phyloP scores from a whole-genome alignment of 2,888 invertebrate genomes.

The Molanna angustata region DNA sequence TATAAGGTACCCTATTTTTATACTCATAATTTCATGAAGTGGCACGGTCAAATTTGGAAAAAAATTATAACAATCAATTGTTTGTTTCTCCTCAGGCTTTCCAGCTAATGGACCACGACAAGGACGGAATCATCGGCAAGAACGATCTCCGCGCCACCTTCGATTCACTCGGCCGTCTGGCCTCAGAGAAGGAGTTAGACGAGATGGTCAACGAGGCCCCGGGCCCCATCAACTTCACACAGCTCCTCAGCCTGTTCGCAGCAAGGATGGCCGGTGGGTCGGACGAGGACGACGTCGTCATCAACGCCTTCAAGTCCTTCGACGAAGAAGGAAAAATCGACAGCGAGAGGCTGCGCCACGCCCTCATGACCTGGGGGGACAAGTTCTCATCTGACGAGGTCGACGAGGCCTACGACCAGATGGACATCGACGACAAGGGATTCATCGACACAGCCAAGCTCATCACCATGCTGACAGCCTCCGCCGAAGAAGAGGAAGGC shows the following conservation, averaged over 20 bases:
- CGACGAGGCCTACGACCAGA: slow-evolving; percentile 90
- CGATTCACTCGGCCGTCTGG: slow-evolving; percentile 88
- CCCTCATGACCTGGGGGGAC: slow-evolving; percentile 91
- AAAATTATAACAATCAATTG: neutral
- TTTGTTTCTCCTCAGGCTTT: slow-evolving; percentile 71
- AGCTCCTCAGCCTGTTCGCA: slow-evolving; percentile 88
- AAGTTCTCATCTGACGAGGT: slow-evolving; percentile 87
- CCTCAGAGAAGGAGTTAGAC: slow-evolving; percentile 87
- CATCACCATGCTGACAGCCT: slow-evolving; percentile 85
- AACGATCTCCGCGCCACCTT: slow-evolving; percentile 88
- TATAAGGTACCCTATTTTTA: too few relatives aligned
- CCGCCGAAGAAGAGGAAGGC: slow-evolving; percentile 77
- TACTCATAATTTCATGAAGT: too few relatives aligned
- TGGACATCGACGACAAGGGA: slow-evolving; percentile 89
- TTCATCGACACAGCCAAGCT: slow-evolving; percentile 85
- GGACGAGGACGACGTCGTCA: slow-evolving; percentile 90
- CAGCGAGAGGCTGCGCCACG: slow-evolving; percentile 85
- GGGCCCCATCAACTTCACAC: slow-evolving; percentile 94
- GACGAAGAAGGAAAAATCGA: slow-evolving; percentile 86
- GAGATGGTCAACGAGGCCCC: slow-evolving; percentile 84
- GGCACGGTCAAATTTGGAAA: neutral
- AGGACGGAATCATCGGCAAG: slow-evolving; percentile 88
- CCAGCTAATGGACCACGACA: slow-evolving; percentile 94
- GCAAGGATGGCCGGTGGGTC: slow-evolving; percentile 88
- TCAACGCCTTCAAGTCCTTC: slow-evolving; percentile 90